A percentile compares a stretch with the other conserved stretches of the same genome.
Evolutionary conservation across 2,113 vertebrate genomes (phyloP).

Genomic region (Melanerpes formicivorus): DNA sequence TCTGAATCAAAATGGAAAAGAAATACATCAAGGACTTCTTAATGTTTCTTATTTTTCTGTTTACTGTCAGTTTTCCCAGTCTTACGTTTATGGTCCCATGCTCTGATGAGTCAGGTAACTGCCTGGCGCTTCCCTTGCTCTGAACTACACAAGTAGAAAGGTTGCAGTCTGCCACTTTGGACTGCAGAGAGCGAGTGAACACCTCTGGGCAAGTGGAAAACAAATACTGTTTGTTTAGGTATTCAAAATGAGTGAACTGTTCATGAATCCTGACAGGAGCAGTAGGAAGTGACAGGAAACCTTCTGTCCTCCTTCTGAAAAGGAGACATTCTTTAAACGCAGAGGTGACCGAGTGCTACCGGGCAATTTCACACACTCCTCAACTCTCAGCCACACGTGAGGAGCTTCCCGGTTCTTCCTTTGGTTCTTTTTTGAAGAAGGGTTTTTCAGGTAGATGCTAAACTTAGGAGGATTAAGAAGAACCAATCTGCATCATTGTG

Average conservation of each 20-base stretch:
- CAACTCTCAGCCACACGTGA: neutral
- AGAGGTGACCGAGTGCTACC: neutral
- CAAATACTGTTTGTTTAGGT: neutral
- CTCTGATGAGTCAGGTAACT: neutral
- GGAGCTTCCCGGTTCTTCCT: neutral
- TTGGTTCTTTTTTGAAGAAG: neutral
- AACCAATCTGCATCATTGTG: neutral
- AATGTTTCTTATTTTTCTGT: neutral
- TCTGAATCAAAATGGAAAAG: neutral
- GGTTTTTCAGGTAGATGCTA: neutral
- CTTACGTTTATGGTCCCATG: neutral
- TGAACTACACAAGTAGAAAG: neutral
- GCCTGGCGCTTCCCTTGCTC: neutral
- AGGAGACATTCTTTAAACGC: neutral
- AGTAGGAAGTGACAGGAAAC: neutral
- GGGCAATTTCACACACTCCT: neutral
- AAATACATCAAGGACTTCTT: neutral
- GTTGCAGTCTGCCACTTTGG: rapidly evolving
- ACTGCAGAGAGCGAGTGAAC: neutral
- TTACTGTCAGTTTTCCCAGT: neutral
- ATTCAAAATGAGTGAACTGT: neutral
- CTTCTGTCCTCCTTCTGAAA: neutral
- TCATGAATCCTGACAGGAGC: neutral
- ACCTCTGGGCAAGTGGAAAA: neutral
- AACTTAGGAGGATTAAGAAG: neutral